Evolutionary conservation across 2,113 vertebrate genomes (phyloP).

Genomic region (Ibidorhyncha struthersii): DNA sequence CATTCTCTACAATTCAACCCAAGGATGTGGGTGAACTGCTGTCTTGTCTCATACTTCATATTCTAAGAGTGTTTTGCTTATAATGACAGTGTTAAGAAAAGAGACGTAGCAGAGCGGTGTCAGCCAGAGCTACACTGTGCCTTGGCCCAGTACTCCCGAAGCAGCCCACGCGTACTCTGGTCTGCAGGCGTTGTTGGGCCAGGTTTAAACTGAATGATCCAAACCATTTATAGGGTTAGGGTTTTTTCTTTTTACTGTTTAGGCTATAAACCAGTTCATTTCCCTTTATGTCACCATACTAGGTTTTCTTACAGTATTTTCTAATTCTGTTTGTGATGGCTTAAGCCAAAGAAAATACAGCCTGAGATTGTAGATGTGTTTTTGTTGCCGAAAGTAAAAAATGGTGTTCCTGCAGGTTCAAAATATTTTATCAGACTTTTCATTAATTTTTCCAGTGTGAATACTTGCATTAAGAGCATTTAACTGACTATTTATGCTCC

Average conservation of each 20-base stretch:
- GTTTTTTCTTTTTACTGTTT: background rate
- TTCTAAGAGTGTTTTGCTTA: background rate
- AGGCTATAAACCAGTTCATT: background rate
- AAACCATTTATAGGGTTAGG: background rate
- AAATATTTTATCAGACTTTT: background rate
- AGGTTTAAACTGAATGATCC: background rate
- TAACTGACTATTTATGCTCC: background rate
- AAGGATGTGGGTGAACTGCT: constrained; percentile 4
- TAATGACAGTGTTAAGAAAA: background rate
- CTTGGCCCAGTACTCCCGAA: background rate
- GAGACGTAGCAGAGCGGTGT: background rate
- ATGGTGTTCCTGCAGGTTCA: background rate
- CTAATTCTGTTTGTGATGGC: background rate
- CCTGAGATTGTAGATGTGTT: background rate
- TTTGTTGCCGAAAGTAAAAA: background rate
- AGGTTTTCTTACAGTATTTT: background rate
- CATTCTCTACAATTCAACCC: background rate
- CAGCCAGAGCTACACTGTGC: no score
- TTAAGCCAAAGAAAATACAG: background rate
- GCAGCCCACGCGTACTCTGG: fast-evolving
- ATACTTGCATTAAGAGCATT: background rate
- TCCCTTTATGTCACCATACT: background rate
- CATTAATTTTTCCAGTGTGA: background rate
- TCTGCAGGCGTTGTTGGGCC: background rate
- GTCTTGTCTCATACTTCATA: background rate